Percentiles rank a stretch among this genome's conserved stretches.
Evolutionary conservation across 2,797 vertebrate genomes (phyloP).

Genomic region (Hyperoplus immaculatus): DNA sequence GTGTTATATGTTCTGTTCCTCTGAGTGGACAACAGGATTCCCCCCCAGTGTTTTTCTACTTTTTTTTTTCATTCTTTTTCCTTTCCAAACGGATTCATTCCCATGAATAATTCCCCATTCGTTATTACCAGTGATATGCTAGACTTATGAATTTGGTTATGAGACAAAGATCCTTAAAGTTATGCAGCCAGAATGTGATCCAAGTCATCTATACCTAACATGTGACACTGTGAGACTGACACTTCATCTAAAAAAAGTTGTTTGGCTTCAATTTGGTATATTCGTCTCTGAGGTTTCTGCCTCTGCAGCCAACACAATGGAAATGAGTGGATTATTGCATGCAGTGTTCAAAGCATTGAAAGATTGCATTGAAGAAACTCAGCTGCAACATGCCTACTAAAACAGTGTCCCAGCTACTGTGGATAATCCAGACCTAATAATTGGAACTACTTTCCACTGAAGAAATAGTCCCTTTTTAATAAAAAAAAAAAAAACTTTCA

Average conservation of each 20-base stretch:
- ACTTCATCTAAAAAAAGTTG: constrained; percentile 17
- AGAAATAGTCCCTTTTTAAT: background rate
- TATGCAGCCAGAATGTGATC: background rate
- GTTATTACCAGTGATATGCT: constrained; percentile 41
- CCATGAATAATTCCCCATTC: constrained; percentile 25
- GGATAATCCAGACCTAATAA: constrained; percentile 6
- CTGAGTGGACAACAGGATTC: constrained; percentile 87
- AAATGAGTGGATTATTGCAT: background rate
- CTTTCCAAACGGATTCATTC: constrained; percentile 36
- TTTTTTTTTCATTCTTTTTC: constrained; percentile 20
- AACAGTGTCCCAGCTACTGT: constrained; percentile 1
- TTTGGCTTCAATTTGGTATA: background rate
- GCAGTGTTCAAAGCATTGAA: background rate
- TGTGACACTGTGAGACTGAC: constrained; percentile 11
- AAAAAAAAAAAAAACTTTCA: background rate
- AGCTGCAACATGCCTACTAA: background rate
- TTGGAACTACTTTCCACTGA: background rate
- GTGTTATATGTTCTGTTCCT: constrained; percentile 88
- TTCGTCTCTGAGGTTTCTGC: background rate
- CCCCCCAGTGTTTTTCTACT: constrained; percentile 20
- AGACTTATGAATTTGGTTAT: constrained; percentile 13
- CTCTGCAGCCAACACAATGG: background rate
- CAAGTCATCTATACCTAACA: background rate
- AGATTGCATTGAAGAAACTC: background rate
- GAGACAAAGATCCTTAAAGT: constrained; percentile 23